Evolutionary conservation across 2,888 invertebrate species (phyloP), one percentile per base, ranked within the genome.

Genomic region (Tenodera sinensis): DNA sequence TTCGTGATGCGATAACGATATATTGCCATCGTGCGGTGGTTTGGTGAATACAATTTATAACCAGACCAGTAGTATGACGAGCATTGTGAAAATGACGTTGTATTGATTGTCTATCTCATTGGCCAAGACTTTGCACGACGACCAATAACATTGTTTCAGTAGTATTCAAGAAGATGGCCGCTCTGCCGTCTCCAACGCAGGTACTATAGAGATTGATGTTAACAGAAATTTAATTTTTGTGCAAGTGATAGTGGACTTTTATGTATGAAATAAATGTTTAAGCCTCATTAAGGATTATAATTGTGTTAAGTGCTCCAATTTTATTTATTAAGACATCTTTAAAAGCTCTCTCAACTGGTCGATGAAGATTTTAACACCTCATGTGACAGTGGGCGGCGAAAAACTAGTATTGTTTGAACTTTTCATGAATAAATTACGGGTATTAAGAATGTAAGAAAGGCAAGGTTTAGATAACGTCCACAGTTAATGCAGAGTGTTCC

Each of bases 121-220:
- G 91, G 90, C 88, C 82, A 84, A 86, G 30, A 88, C 83, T 85
- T 90, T 25, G 8, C 27, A 86, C 83, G 71, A n/a, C 85, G 89
- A 86, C 90, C 90, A 90, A 91, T 91, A 90, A 90, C 89, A 87
- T 42, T 89, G 82, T 81, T 89, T 84, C 83, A 83, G 83, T 12
- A 89, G 71, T 83, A 88, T 83, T 85, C 88, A 90, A 92, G 96
- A 97, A 96, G 94, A 97, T 97, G 97, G 97, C 97, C 95, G 96
- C 96, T 94, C 95, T 97, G 96, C 97, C 96, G 94, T 97, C 96
- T 95, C 96, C 97, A 94, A 96, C 96, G 94, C 96, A 96, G 96
- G 96, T 97, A 96, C 82, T 94, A 94, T 92, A 83, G 87, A 28
- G 27, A 84, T 89, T 71, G 86, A 87, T 71, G 83, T 87, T 83